Base-by-base conservation (phyloP, 2,888 invertebrate genomes). In the Hypolimnas misippus region DNA sequence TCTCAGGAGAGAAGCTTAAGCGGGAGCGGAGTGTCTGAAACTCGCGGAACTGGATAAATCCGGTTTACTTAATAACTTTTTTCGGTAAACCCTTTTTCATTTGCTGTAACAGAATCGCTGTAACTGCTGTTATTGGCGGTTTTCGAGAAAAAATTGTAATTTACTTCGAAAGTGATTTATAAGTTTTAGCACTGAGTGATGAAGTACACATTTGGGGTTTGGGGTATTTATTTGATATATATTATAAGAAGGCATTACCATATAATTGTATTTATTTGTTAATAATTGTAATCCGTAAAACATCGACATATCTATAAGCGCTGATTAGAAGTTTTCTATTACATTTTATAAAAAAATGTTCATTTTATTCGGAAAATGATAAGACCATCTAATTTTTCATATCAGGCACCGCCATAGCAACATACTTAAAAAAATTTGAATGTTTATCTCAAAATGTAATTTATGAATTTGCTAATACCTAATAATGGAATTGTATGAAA, bases 21-120 rank as follows among this genome's bases (percentile, higher is more conserved):
- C 67, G 63, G 58, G 63, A 58, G 67, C 46, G 63, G 64, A 61
- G 69, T 67, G 63, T 70, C 68, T 67, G 66, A 66, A 69, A 70
- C 64, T 66, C 62, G 54, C 56, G 59, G 55, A 68, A 64, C 70
- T 65, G 66, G 59, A 65, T 69, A 70, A 71, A 68, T 73, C 72
- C 71, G 62, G 68, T 50, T 63, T 63, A 62, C 67, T 67, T 63
- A 62, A 62, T 52, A 68, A 72, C 63, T 71, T 66, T 64, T 63
- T 67, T 66, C 50, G 55, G 59, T 57, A 65, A 67, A 67, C 60
- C 67, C 62, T 60, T 67, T 67, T 65, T 63, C 57, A 67, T 62
- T 62, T 60, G 59, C 19, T 51, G 52, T 59, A 53, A 64, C 57
- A 55, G 44, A 57, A 63, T 57, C 57, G 49, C 49, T 50, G 51